phyloP scores from a whole-genome alignment of 1,140 invertebrate genomes.

The Halictus rubicundus region DNA sequence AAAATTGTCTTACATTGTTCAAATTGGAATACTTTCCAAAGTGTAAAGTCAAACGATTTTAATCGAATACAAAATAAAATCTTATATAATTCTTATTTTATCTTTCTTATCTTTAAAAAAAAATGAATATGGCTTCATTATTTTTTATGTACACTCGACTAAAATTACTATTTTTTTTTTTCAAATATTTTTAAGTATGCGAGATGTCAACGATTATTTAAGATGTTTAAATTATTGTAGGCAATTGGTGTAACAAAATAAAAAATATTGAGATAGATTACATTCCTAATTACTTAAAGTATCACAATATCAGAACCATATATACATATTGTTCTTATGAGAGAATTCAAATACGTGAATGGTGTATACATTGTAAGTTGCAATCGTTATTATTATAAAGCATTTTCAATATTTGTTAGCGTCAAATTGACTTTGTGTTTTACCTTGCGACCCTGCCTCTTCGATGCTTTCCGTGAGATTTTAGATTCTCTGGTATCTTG shows the following conservation, averaged over 20 bases:
- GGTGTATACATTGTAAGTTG: slow-evolving; percentile 43
- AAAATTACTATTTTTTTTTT: neutral
- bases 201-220: neutral
- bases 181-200: slow-evolving; percentile 1
- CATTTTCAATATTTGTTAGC: slow-evolving; percentile 65
- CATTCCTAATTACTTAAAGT: neutral
- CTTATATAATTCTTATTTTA: neutral
- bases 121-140: neutral
- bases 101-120: neutral
- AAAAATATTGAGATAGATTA: slow-evolving; percentile 20
- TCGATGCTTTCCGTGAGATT: slow-evolving; percentile 69
- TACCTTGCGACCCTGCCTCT: slow-evolving; percentile 75
- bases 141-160: slow-evolving; percentile 11
- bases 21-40: no score
- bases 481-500: slow-evolving; percentile 71
- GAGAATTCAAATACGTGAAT: slow-evolving; percentile 27
- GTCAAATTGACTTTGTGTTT: slow-evolving; percentile 72
- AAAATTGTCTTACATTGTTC: no score
- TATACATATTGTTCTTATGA: slow-evolving; percentile 25
- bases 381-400: slow-evolving; percentile 60
- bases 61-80: slow-evolving; percentile 1
- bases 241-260: slow-evolving; percentile 7
- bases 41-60: no score
- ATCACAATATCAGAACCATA: slow-evolving; percentile 17
- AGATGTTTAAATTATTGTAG: slow-evolving; percentile 14